Conservation (phyloP, 2,113 vertebrate genomes). For the Nicator chloris region DNA sequence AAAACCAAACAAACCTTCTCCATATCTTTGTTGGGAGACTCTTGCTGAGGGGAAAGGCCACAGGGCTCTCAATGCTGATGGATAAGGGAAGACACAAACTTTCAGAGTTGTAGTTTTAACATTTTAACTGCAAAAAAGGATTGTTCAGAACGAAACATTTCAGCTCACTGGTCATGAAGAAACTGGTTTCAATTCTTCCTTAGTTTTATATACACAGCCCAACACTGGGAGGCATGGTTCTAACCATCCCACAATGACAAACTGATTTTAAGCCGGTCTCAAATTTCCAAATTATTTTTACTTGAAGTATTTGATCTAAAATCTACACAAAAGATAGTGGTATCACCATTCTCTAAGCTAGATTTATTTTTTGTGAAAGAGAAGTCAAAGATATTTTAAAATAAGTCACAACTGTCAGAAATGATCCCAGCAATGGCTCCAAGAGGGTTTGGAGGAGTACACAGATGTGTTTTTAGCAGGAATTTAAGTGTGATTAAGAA, state of each 20-base stretch:
- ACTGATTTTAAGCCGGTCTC: neutral
- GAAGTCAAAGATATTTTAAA: neutral
- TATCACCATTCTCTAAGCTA: neutral
- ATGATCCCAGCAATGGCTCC: neutral
- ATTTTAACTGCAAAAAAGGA: neutral
- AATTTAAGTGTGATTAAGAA: neutral
- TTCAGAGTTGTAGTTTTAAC: neutral
- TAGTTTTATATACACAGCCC: neutral
- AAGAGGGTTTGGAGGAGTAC: neutral
- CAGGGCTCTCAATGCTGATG: neutral
- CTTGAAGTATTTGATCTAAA: neutral
- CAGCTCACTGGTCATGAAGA: neutral
- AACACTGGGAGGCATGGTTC: neutral
- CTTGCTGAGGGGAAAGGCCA: neutral
- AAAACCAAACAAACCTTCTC: neutral
- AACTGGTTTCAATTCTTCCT: neutral
- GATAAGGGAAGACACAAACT: neutral
- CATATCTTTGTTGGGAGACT: accelerated
- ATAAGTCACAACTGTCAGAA: neutral
- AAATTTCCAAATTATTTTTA: neutral
- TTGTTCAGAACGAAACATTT: neutral
- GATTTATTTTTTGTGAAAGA: neutral
- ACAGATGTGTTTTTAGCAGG: neutral
- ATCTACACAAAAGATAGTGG: neutral
- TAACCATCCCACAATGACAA: neutral